These are phyloP conservation scores for Itoplectis maculator DNA, from an alignment of 2,888 invertebrate genomes.

Conservation along the genomic window DNA sequence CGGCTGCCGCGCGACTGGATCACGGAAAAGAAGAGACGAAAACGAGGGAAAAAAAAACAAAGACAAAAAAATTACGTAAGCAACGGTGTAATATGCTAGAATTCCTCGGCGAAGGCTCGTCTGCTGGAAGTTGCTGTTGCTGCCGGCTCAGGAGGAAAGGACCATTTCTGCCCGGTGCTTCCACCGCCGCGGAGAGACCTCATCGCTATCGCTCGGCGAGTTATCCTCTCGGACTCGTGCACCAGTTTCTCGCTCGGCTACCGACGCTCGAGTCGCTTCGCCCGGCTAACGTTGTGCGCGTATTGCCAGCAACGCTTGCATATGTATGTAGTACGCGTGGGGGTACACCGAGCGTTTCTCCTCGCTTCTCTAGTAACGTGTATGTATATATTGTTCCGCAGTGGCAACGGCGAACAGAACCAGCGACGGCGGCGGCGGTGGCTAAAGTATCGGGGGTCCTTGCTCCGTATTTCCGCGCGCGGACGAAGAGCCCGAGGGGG, in stretches of 20 bases:
- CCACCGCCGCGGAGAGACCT: slow-evolving; percentile 8
- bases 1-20: not conserved
- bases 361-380: slow-evolving; percentile 21
- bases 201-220: slow-evolving; percentile 43
- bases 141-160: slow-evolving; percentile 28
- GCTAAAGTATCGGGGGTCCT: slow-evolving; percentile 65
- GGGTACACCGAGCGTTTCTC: slow-evolving; percentile 31
- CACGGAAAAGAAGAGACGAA: not conserved
- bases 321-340: slow-evolving; percentile 8
- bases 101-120: not conserved
- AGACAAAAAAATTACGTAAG: slow-evolving; percentile 6
- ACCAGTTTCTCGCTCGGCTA: slow-evolving; percentile 61
- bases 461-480: slow-evolving; percentile 73
- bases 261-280: slow-evolving; percentile 42
- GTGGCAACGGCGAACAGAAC: not conserved
- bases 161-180: slow-evolving; percentile 56
- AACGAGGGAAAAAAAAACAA: no score
- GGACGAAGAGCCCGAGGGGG: slow-evolving; percentile 55
- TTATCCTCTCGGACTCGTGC: slow-evolving; percentile 61
- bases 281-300: slow-evolving; percentile 40
- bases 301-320: slow-evolving; percentile 26
- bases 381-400: slow-evolving; percentile 43
- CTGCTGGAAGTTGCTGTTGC: not conserved
- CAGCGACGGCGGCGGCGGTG: not conserved
- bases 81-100: slow-evolving; percentile 9